These are phyloP conservation scores for Pedetes capensis DNA, from an alignment of 2,113 vertebrate genomes.

Conservation along the genomic window DNA sequence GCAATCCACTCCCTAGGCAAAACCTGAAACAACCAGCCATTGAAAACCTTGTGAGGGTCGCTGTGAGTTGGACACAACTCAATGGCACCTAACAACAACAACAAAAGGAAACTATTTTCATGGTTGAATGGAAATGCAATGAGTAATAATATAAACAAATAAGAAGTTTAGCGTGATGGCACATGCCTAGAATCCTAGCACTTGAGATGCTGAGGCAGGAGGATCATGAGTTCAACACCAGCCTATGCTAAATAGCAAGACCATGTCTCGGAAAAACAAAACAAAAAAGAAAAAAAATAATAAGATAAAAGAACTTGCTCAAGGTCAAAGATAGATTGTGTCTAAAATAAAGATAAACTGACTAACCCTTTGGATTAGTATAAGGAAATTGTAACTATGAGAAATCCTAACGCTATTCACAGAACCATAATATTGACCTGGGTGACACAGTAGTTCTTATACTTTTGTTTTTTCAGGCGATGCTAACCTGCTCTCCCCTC, in stretches of 20 bases:
- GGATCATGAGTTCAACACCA: too few relatives aligned
- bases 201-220: too few relatives aligned
- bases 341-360: not conserved
- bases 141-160: not conserved
- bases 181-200: not conserved
- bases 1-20: too few relatives aligned
- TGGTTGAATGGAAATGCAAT: not conserved
- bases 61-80: too few relatives aligned
- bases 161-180: too few relatives aligned
- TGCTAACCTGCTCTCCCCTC: slow-evolving; percentile 76
- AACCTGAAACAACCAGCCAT: too few relatives aligned
- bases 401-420: not conserved
- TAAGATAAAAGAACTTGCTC: not conserved
- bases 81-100: too few relatives aligned
- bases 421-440: slow-evolving; percentile 42
- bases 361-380: not conserved
- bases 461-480: slow-evolving; percentile 80
- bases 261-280: not conserved
- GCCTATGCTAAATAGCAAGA: too few relatives aligned
- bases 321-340: not conserved
- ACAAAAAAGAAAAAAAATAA: not conserved
- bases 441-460: too few relatives aligned
- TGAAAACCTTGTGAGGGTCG: too few relatives aligned
- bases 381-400: not conserved
- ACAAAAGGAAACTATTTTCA: not conserved